These are phyloP conservation scores for Tetramorium parvispinum DNA, from an alignment of 1,140 invertebrate genomes.

Conservation along the genomic window DNA sequence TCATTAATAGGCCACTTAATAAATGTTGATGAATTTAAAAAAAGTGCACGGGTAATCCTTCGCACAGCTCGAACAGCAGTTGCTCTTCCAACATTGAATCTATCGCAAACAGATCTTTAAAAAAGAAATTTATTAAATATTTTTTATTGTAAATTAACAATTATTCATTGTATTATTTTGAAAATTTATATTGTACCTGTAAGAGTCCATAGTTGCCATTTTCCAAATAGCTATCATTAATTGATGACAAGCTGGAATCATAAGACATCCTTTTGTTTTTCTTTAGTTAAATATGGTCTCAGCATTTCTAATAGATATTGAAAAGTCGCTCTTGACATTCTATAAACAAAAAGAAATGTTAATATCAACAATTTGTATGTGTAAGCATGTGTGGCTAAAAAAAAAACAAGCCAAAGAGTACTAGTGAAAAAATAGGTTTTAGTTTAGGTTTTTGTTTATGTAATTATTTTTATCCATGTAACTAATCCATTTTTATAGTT, in stretches of 20 bases:
- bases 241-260: neutral
- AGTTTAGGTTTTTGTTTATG: too few species aligned
- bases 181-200: neutral
- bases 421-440: too few species aligned
- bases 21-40: neutral
- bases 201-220: neutral
- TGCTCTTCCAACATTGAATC: neutral
- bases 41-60: neutral
- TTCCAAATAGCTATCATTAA: constrained; percentile 2
- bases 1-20: neutral
- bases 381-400: neutral
- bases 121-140: neutral
- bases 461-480: too few species aligned
- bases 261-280: neutral
- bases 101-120: constrained; percentile 3
- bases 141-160: neutral
- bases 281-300: neutral
- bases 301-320: neutral
- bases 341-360: neutral
- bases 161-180: neutral
- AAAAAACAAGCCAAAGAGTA: too few species aligned
- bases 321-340: neutral
- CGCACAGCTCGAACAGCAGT: neutral
- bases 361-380: neutral
- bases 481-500: too few species aligned